phyloP scores from a whole-genome alignment of 1,140 invertebrate genomes.

The Eumeta japonica region DNA sequence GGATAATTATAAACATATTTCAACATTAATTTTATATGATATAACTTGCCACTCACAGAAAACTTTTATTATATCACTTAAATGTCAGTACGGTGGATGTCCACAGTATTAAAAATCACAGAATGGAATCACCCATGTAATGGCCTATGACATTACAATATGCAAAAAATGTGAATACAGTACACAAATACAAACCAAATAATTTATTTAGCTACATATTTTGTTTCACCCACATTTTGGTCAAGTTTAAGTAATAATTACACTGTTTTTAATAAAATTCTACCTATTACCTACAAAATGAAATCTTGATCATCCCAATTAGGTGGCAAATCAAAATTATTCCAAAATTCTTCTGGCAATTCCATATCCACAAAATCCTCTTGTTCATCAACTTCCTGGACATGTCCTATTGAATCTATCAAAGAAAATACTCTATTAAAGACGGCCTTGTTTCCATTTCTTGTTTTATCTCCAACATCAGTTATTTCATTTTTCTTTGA shows the following conservation, averaged over 20 bases:
- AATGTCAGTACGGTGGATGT: too few species aligned
- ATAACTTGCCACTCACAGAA: too few species aligned
- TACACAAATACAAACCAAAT: too few species aligned
- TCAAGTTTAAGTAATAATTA: constrained; percentile 4
- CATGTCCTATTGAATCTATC: constrained; percentile 28
- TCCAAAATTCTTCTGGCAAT: constrained; percentile 30
- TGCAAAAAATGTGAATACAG: too few species aligned
- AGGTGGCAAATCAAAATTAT: constrained; percentile 18
- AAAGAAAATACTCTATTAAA: constrained; percentile 25
- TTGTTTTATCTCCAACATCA: neutral
- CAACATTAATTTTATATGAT: too few species aligned
- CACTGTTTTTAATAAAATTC: neutral
- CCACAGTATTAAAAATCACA: too few species aligned
- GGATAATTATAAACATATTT: too few species aligned
- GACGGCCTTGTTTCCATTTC: constrained; percentile 6
- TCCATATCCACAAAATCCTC: constrained; percentile 22
- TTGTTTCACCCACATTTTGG: too few species aligned
- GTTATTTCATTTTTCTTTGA: neutral
- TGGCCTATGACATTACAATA: too few species aligned
- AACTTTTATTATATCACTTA: too few species aligned
- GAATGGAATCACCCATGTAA: too few species aligned
- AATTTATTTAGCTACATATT: too few species aligned
- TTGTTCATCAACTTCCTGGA: constrained; percentile 20
- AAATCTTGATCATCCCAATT: constrained; percentile 18
- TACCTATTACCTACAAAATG: constrained; percentile 5